A percentile compares a stretch with the other conserved stretches of the same genome.
Conservation (phyloP, 2,888 invertebrate genomes). For the Abscondita cerata region DNA sequence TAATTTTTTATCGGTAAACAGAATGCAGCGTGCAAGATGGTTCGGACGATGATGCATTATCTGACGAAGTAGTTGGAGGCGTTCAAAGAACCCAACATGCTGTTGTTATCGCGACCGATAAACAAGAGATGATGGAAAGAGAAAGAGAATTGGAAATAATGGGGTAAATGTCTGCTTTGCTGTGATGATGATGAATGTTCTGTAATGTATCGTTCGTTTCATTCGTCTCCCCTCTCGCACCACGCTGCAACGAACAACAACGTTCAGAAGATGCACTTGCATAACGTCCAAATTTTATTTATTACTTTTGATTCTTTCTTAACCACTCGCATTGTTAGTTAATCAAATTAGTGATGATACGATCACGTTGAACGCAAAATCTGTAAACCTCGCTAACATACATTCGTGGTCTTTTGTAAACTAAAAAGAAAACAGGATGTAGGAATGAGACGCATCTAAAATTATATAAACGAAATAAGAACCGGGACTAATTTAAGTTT, state of each 20-base stretch:
- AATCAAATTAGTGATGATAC: too few relatives aligned
- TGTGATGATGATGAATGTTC: conserved; percentile 55
- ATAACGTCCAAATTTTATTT: conserved; percentile 31
- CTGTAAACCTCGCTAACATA: too few relatives aligned
- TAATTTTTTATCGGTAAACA: conserved; percentile 19
- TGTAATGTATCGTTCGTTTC: conserved; percentile 44
- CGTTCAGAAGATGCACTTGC: conserved; percentile 26
- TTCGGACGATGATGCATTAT: conserved; percentile 33
- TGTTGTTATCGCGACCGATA: conserved; percentile 45
- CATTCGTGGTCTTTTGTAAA: too few relatives aligned
- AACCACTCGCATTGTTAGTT: too few relatives aligned
- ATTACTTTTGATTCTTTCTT: too few relatives aligned
- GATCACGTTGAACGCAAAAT: too few relatives aligned
- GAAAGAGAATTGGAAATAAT: conserved; percentile 27
- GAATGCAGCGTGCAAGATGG: conserved; percentile 29
- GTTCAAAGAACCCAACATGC: conserved; percentile 43
- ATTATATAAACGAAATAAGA: conserved; percentile 48
- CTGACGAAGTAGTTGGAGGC: conserved; percentile 37
- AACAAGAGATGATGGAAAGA: too few relatives aligned
- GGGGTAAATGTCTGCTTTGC: conserved; percentile 47
- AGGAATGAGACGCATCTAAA: conserved; percentile 48
- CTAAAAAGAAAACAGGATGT: conserved; percentile 43
- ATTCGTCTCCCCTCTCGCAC: conserved; percentile 34
- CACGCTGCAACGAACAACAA: conserved; percentile 18
- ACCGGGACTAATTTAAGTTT: conserved; percentile 14